phyloP scores from a whole-genome alignment of 1,140 invertebrate genomes.

The Spodoptera litura region DNA sequence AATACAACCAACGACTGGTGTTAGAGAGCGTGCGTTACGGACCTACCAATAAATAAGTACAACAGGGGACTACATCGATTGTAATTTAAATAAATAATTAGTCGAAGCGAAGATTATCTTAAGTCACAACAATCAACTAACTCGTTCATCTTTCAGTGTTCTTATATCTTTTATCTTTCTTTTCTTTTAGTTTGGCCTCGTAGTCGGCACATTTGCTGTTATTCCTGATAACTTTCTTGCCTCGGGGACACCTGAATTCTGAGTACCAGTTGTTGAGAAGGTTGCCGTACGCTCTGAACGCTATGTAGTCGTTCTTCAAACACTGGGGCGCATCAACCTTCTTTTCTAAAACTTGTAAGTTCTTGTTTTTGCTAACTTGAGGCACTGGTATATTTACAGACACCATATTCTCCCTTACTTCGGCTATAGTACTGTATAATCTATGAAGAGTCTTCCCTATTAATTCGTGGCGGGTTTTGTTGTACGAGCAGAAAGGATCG shows the following conservation, averaged over 20 bases:
- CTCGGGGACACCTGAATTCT: conserved; percentile 73
- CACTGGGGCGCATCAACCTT: conserved; percentile 74
- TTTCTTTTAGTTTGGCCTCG: conserved; percentile 68
- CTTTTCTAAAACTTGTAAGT: conserved; percentile 62
- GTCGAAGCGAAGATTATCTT: conserved; percentile 47
- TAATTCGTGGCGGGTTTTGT: conserved; percentile 65
- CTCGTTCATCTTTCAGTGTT: conserved; percentile 50
- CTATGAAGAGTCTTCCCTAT: conserved; percentile 64
- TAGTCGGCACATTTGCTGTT: conserved; percentile 63
- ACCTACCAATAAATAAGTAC: conserved; percentile 78
- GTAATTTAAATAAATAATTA: conserved; percentile 64
- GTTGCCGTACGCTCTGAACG: conserved; percentile 76
- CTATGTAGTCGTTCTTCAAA: conserved; percentile 75
- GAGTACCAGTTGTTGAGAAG: conserved; percentile 77
- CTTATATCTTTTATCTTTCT: conserved; percentile 59
- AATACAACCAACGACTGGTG: conserved; percentile 63
- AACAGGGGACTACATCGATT: conserved; percentile 62
- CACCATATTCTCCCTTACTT: conserved; percentile 73
- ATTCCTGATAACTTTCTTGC: conserved; percentile 65
- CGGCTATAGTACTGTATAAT: conserved; percentile 70
- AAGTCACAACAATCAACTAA: conserved; percentile 41
- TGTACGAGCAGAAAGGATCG: conserved; percentile 71
- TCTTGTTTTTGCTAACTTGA: conserved; percentile 60
- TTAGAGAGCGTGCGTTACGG: conserved; percentile 71
- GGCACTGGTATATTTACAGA: conserved; percentile 65